Evolutionary conservation across 2,113 vertebrate species (phyloP), one percentile per base, ranked within the genome.

Genomic region (Lamprotornis superbus): DNA sequence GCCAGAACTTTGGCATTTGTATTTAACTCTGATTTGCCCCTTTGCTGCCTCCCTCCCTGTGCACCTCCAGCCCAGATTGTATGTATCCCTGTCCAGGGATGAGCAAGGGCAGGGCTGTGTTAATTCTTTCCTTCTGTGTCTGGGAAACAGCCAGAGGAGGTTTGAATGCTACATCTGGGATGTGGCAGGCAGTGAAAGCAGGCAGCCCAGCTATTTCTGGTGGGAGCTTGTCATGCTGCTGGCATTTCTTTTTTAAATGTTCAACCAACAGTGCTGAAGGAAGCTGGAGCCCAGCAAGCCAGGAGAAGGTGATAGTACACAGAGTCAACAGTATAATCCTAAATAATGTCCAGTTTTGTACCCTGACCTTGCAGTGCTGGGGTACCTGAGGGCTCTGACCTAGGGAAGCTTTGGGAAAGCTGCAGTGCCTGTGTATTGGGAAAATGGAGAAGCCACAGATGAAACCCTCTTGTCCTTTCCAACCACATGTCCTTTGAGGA

Each of bases 321-420:
- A 0, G 0, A 67, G 27, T 12, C 40, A 24, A 6, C 18, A 24
- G 53, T 56, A 11, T 53, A 35, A 78, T 68, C 40, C 52, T 28
- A 24, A 76, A 47, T 65, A 37, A 71, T 0, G 1, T n/a, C 55
- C 46, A 35, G 7, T 13, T 81, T 24, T 3, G 5, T 61, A 12
- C 7, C 3, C 11, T 69, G 59, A 46, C 1, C 2, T 44, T 0
- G 0, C 30, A 10, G 16, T 27, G 12, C 27, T 64, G 49, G n/a
- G n/a, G 3, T 61, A 20, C 21, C 31, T 47, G 35, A 3, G 22
- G 27, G 15, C 12, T 35, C 60, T 50, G 47, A 50, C 44, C 31
- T 16, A 15, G 39, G 33, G 64, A 61, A 56, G 4, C 27, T 30
- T 77, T 31, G 1, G 21, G 57, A 86, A 76, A 83, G 63, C 67